Conservation (phyloP, 2,113 vertebrate genomes). For the Halcyon malimbica region DNA sequence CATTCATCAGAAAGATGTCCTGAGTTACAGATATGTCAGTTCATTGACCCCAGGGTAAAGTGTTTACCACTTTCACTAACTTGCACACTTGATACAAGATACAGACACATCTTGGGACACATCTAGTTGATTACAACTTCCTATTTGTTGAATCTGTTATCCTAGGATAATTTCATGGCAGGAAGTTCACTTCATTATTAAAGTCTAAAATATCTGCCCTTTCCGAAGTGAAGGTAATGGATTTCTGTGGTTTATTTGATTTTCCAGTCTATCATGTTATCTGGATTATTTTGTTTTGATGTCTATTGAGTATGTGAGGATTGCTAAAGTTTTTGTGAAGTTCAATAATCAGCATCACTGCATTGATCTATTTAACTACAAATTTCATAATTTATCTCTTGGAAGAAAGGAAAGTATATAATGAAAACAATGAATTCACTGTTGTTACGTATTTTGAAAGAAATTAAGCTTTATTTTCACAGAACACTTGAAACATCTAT, state of each 20-base stretch:
- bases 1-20: slow-evolving; percentile 57
- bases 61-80: not conserved
- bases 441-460: not conserved
- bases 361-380: not conserved
- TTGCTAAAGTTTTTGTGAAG: not conserved
- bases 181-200: not conserved
- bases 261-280: not conserved
- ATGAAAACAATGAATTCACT: not conserved
- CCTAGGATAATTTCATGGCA: not conserved
- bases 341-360: not conserved
- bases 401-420: not conserved
- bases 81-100: not conserved
- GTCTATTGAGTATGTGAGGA: not conserved
- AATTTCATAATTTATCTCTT: not conserved
- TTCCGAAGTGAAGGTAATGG: not conserved
- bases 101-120: not conserved
- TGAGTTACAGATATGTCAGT: not conserved
- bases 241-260: not conserved
- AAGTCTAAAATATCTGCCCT: not conserved
- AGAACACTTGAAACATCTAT: not conserved
- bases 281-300: not conserved
- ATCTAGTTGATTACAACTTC: not conserved
- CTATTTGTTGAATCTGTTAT: not conserved
- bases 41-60: not conserved
- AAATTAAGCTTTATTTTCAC: not conserved